These are phyloP conservation scores for Pheosia tremula DNA, from an alignment of 2,888 invertebrate species.

Conservation along the genomic window DNA sequence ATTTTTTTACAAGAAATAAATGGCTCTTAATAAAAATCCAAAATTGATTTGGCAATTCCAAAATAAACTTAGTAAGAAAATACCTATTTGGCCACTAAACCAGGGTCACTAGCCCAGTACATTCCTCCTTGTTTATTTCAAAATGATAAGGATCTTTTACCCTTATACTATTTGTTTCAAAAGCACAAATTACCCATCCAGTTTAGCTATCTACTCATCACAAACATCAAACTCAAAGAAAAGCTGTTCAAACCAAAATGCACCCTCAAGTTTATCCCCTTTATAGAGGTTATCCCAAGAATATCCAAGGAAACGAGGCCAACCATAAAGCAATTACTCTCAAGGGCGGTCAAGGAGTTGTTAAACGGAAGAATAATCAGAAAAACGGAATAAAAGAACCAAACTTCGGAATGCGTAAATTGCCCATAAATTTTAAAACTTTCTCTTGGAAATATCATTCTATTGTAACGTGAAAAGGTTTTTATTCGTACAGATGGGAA, in stretches of 20 bases:
- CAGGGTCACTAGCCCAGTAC: no score
- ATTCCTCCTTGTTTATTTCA: no score
- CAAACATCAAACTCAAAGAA: conserved; percentile 4
- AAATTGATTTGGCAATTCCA: no score
- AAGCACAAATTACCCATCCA: no score
- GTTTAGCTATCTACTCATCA: not conserved
- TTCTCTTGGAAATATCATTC: conserved; percentile 20
- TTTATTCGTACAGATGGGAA: conserved; percentile 4
- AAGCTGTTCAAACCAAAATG: conserved; percentile 9
- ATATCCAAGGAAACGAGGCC: conserved; percentile 20
- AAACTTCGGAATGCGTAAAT: conserved; percentile 36
- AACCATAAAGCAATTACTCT: conserved; percentile 30
- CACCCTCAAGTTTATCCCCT: not conserved
- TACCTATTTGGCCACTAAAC: no score
- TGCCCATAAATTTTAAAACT: conserved; percentile 41
- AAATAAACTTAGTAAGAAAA: no score
- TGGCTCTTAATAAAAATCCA: no score
- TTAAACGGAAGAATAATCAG: conserved; percentile 32
- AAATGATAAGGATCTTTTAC: no score
- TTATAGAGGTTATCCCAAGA: conserved; percentile 3
- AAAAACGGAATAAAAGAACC: conserved; percentile 36
- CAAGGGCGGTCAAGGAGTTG: conserved; percentile 15
- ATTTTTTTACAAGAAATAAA: no score
- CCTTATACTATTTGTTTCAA: no score
- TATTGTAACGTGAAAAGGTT: conserved; percentile 20